phyloP scores from a whole-genome alignment of 2,888 invertebrate species.

The Hesperia comma region DNA sequence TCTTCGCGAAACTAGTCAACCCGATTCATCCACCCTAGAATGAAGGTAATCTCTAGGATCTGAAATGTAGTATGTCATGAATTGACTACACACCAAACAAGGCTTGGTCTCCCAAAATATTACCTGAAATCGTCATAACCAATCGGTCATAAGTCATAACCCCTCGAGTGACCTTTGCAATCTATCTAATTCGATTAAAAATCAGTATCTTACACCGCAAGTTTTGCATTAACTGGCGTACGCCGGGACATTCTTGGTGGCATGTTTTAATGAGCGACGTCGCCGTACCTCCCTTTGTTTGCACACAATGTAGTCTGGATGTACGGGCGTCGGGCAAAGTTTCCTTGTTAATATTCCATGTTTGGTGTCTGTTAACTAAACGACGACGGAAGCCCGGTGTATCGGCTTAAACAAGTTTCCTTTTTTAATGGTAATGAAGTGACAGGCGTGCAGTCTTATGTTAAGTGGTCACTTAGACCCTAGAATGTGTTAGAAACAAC shows the following conservation, averaged over 20 bases:
- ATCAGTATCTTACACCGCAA: neutral
- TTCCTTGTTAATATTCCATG: constrained; percentile 55
- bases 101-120: too few relatives aligned
- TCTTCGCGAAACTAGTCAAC: too few relatives aligned
- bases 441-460: constrained; percentile 4
- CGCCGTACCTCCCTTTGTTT: constrained; percentile 55
- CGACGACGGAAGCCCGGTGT: constrained; percentile 42
- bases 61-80: too few relatives aligned
- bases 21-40: too few relatives aligned
- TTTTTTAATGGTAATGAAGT: constrained; percentile 29
- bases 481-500: neutral
- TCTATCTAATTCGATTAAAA: too few relatives aligned
- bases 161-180: too few relatives aligned
- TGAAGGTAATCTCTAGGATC: too few relatives aligned
- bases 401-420: constrained; percentile 34
- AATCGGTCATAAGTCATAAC: too few relatives aligned
- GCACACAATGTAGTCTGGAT: constrained; percentile 61
- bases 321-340: constrained; percentile 51
- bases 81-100: too few relatives aligned
- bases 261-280: constrained; percentile 56
- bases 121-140: too few relatives aligned
- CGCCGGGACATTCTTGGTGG: constrained; percentile 34
- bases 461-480: neutral
- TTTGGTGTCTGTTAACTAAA: constrained; percentile 45
- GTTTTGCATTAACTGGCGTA: constrained; percentile 26